Base-by-base conservation (phyloP, 2,888 invertebrate species). In the Vandiemenella viatica region DNA sequence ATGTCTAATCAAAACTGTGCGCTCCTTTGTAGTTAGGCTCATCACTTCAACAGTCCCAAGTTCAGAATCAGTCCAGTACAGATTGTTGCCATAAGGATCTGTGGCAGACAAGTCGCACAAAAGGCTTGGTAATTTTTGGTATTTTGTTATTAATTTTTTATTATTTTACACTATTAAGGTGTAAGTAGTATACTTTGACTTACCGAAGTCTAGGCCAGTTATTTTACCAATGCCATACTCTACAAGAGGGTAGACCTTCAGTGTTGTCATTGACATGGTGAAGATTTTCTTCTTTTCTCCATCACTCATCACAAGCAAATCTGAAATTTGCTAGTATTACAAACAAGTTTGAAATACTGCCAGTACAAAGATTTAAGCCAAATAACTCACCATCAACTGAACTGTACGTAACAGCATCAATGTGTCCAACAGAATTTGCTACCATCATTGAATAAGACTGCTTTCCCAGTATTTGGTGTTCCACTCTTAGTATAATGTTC, bases 41-140 rank as follows among this genome's bases (percentile, higher is more conserved):
- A 79, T 61, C 3, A 77, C 76, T 61, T 86, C 85, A 1, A 89
- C 66, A 1, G 73, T 72, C 46, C 72, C 72, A 10, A 73, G 71
- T 0, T 72, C 72, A 0, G 70, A 67, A 62, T 89, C 84, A 49
- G 79, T 67, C 68, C 83, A 77, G 63, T 87, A 90, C 0, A 90
- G 64, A 55, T 79, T 80, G 52, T 84, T 79, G 0, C 82, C 77
- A 7, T 77, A 67, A 56, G 77, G 71, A 67, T 89, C 88, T 80
- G 59, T 1, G 58, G 60, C 21, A 20, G 48, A 48, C 68, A n/a
- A n/a, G n/a, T n/a, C n/a, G n/a, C n/a, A n/a, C n/a, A n/a, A n/a
- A n/a, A n/a, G n/a, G n/a, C n/a, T n/a, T n/a, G n/a, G n/a, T n/a
- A n/a, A n/a, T n/a, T n/a, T n/a, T n/a, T n/a, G n/a, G 26, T 8